Evolutionary conservation across 2,797 vertebrate species (phyloP).

Genomic region (Crax fasciolata): DNA sequence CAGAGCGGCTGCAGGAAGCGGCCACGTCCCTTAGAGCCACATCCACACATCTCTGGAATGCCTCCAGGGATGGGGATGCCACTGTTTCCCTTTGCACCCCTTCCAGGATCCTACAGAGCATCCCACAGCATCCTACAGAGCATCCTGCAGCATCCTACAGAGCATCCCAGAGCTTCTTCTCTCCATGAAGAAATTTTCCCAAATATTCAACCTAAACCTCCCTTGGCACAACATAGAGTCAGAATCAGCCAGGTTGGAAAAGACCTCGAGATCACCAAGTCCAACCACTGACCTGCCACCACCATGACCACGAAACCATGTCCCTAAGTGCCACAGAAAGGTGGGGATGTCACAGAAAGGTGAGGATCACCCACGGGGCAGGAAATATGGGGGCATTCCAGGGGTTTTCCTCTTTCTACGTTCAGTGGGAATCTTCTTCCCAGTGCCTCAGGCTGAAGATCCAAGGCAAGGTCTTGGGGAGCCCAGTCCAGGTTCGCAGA

Average conservation of each 20-base stretch:
- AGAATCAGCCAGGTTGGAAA: not conserved
- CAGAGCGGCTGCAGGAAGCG: too few relatives aligned
- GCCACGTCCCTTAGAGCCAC: too few relatives aligned
- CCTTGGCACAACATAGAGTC: too few relatives aligned
- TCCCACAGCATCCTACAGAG: not conserved
- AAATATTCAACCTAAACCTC: not conserved
- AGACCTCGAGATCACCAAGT: not conserved
- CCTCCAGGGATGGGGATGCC: not conserved
- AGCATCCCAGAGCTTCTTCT: not conserved
- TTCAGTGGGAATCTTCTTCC: not conserved
- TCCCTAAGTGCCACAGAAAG: too few relatives aligned
- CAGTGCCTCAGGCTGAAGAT: rapidly evolving
- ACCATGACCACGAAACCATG: too few relatives aligned
- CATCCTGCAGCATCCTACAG: too few relatives aligned
- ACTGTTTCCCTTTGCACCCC: not conserved
- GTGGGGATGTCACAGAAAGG: not conserved
- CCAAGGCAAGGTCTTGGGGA: not conserved
- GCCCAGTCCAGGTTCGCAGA: not conserved
- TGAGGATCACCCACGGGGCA: not conserved
- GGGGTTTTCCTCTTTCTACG: not conserved
- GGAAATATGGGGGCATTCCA: too few relatives aligned
- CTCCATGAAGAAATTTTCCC: too few relatives aligned
- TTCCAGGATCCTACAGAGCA: not conserved
- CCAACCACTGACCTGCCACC: not conserved
- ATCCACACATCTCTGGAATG: not conserved